Evolutionary conservation across 2,797 vertebrate species (phyloP), one percentile per base, ranked within the genome.

Genomic region (Linurgus olivaceus): DNA sequence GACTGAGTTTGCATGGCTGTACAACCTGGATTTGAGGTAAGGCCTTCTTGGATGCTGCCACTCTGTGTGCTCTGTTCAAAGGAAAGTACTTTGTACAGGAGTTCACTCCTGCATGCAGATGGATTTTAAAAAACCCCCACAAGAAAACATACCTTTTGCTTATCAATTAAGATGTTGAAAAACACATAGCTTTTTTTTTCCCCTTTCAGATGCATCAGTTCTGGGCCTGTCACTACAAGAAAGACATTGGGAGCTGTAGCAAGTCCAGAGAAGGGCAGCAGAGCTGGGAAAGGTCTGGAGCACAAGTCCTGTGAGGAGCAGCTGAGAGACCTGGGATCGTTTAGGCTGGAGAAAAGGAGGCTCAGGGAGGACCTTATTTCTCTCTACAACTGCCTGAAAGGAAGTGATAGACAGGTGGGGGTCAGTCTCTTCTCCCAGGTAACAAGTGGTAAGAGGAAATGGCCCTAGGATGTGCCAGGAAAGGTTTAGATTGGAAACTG

Each of bases 101-200:
- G 6, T 65, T 65, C 48, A n/a, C 12, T 91, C 24, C 19, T 77
- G 17, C 15, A 7, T 58, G 19, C 5, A 13, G 55, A 18, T 62
- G 21, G 4, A 48, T 42, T 25, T 18, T 9, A 42, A 14, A 33
- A 9, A 38, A 44, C 83, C 7, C 16, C 12, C 11, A 67, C 14
- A 40, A 21, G 21, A 31, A 5, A 63, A 7, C 4, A 12, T 1
- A 10, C 1, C 2, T 67, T 59, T 59, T 78, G 4, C 13, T 59
- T 58, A 38, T 55, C 24, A 67, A 20, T 57, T 15, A 59, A 57
- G 26, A 35, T 63, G 2, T 61, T 31, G 6, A 37, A 35, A 82
- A 55, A 70, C 0, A 10, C 24, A 37, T 3, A 67, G 7, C 1
- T 23, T 37, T 10, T 1, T 23, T 26, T n/a, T 33, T 3, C 11